phyloP scores from a whole-genome alignment of 2,113 vertebrate species.

The Meriones unguiculatus region DNA sequence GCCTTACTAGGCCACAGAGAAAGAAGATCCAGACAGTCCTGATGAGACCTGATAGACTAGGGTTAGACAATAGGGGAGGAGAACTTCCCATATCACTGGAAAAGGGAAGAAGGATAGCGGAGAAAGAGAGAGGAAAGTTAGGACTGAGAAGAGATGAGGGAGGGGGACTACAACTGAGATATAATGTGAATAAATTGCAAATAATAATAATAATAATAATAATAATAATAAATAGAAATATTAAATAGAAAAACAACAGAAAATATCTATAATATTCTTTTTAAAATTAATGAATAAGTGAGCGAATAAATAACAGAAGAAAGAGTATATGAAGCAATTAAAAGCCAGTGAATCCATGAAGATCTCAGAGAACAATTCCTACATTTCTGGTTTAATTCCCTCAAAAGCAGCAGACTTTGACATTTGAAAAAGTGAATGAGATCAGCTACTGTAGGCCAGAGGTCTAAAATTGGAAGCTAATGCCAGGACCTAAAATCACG shows the following conservation, averaged over 20 bases:
- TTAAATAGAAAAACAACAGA: not conserved
- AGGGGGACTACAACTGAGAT: too few relatives aligned
- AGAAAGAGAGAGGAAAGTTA: too few relatives aligned
- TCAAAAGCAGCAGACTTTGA: not conserved
- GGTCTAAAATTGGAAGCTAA: not conserved
- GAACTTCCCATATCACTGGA: too few relatives aligned
- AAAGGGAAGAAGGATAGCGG: too few relatives aligned
- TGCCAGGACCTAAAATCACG: not conserved
- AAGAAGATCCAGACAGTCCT: too few relatives aligned
- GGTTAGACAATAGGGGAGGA: too few relatives aligned
- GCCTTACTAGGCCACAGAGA: too few relatives aligned
- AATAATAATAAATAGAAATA: too few relatives aligned
- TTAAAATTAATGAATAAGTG: not conserved
- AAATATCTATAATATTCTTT: not conserved
- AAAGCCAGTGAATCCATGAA: not conserved
- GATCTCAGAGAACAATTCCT: not conserved
- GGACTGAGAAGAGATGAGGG: too few relatives aligned
- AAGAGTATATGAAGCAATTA: not conserved
- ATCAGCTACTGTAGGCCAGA: not conserved
- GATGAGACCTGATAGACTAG: too few relatives aligned
- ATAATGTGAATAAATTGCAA: too few relatives aligned
- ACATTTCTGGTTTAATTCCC: not conserved
- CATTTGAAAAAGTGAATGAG: not conserved
- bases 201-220: too few relatives aligned
- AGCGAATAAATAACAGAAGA: not conserved